Evolutionary conservation across 2,888 invertebrate species (phyloP), one percentile per base, ranked within the genome.

Genomic region (Tachystola acroxantha): DNA sequence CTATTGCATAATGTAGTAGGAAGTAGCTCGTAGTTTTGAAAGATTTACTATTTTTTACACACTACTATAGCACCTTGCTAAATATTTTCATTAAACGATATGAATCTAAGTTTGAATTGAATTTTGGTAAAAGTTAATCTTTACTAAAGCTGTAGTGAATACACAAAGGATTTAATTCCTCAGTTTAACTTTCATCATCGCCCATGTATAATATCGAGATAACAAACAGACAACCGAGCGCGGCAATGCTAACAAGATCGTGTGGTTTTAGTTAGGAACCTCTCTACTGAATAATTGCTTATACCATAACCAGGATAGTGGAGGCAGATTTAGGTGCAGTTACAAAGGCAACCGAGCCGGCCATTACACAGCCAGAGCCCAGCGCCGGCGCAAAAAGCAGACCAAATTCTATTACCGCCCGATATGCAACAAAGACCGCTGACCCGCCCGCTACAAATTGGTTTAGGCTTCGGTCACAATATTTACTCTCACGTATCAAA

Each of bases 361-460:
- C 73, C 70, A 79, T 82, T 82, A 78, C 76, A 73, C 66, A 74
- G 74, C 62, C 44, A 72, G 62, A 45, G 42, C 19, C 27, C 59
- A 65, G 65, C 66, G 65, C 67, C 75, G 74, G 64, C 76, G 78
- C 82, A 86, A 86, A 86, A 86, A 86, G 80, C 82, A 76, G 59
- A 72, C 82, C 79, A 80, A 86, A 86, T 86, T 86, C 86, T 84
- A 85, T 86, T 86, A 85, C 82, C 66, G 68, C 60, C 12, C 76
- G 77, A 85, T 85, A 85, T 82, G 78, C 84, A 85, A 85, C 86
- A 84, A 84, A 86, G 86, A 82, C 81, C 85, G 67, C 79, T 67
- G 68, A 62, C 59, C 68, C 62, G 65, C 70, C 70, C 75, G 77
- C 69, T 71, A 67, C 74, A 82, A 85, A 86, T 86, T 86, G 86